Percentiles rank a stretch among this genome's conserved stretches.
These are phyloP conservation scores for Saturnia pavonia DNA, from an alignment of 2,888 invertebrate species.

Conservation along the genomic window DNA sequence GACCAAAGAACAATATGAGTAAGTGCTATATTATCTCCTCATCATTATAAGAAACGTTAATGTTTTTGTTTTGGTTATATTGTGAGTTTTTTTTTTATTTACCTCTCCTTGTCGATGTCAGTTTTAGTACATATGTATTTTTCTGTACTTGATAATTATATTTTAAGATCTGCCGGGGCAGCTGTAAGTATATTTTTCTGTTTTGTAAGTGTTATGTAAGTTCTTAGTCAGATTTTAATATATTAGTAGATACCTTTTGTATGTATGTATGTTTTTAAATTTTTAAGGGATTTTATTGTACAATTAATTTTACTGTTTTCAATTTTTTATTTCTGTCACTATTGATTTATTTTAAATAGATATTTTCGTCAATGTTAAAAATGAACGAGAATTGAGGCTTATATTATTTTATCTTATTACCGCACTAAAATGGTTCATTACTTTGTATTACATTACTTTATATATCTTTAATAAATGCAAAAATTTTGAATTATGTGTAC, in stretches of 20 bases:
- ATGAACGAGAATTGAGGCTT: background rate
- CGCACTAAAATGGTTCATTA: too few relatives aligned
- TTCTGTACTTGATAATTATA: background rate
- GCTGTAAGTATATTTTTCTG: conserved; percentile 1
- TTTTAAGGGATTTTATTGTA: background rate
- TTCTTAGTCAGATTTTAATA: conserved; percentile 5
- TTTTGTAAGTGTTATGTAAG: conserved; percentile 5
- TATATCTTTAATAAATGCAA: too few relatives aligned
- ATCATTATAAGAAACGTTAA: conserved; percentile 36
- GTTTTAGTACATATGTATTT: background rate
- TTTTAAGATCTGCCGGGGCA: background rate
- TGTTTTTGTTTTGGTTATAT: conserved; percentile 25
- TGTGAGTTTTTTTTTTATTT: conserved; percentile 20
- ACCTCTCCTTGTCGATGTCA: conserved; percentile 17
- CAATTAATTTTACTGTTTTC: background rate
- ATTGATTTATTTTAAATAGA: background rate
- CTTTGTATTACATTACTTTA: too few relatives aligned
- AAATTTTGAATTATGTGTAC: too few relatives aligned
- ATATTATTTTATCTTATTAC: too few relatives aligned
- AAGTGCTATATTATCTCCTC: conserved; percentile 42
- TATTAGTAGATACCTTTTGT: background rate
- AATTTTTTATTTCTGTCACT: background rate
- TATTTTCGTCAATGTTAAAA: background rate
- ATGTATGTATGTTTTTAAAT: background rate
- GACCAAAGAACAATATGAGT: conserved; percentile 62